Percentiles rank a stretch among this genome's conserved stretches.
Conservation (phyloP, 1,140 invertebrate genomes). For the Scaptodrosophila lebanonensis region DNA sequence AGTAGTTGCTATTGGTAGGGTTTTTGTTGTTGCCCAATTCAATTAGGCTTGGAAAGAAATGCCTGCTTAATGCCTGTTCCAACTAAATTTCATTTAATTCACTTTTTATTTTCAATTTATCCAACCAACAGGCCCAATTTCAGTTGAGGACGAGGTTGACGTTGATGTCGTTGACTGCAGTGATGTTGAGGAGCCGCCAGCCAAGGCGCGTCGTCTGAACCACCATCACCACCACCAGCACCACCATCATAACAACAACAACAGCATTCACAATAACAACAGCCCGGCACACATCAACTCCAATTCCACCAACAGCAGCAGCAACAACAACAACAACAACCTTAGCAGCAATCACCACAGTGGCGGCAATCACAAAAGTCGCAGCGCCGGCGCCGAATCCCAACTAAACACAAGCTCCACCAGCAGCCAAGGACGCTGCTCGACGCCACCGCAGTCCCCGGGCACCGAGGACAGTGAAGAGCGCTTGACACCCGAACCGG, state of each 20-base stretch:
- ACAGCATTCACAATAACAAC: constrained; percentile 44
- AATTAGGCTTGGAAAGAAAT: too few species aligned
- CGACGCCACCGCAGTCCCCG: constrained; percentile 69
- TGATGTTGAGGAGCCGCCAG: constrained; percentile 72
- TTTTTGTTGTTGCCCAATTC: too few species aligned
- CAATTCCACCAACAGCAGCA: constrained; percentile 11
- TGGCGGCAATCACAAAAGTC: constrained; percentile 31
- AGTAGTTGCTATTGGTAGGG: too few species aligned
- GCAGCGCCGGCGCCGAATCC: constrained; percentile 28
- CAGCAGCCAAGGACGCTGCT: constrained; percentile 73
- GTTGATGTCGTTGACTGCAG: constrained; percentile 81
- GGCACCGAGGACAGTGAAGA: constrained; percentile 75
- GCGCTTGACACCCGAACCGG: constrained; percentile 72
- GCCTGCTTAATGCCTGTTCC: background rate
- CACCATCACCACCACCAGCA: constrained; percentile 54
- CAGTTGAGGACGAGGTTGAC: constrained; percentile 78
- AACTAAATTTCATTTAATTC: constrained; percentile 28
- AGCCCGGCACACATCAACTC: constrained; percentile 46
- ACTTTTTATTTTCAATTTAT: constrained; percentile 43
- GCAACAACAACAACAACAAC: constrained; percentile 50
- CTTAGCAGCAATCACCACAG: constrained; percentile 36
- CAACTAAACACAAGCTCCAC: constrained; percentile 70
- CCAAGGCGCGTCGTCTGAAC: constrained; percentile 62
- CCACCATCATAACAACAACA: constrained; percentile 26
- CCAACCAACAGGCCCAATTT: constrained; percentile 74